These are phyloP conservation scores for Ectropis grisescens DNA, from an alignment of 1,140 invertebrate genomes.

Conservation along the genomic window DNA sequence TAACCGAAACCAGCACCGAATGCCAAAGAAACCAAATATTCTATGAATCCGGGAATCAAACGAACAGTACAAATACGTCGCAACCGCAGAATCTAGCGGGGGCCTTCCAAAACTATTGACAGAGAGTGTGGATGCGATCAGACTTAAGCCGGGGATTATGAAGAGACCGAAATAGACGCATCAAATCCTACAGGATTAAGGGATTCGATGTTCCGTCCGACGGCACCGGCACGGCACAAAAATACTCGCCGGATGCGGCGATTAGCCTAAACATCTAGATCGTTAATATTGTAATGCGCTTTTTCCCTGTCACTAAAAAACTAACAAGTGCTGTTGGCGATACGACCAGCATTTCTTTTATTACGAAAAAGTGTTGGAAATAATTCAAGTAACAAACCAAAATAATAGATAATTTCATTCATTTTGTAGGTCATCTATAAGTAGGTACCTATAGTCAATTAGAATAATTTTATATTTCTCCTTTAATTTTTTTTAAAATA, in stretches of 20 bases:
- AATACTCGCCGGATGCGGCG: slow-evolving; percentile 65
- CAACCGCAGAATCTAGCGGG: slow-evolving; percentile 60
- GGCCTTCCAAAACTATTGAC: slow-evolving; percentile 66
- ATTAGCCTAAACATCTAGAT: slow-evolving; percentile 57
- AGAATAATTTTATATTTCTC: too few species aligned
- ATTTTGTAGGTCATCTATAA: too few species aligned
- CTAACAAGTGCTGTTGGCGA: too few species aligned
- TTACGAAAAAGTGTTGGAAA: too few species aligned
- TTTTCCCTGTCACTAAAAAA: slow-evolving; percentile 12
- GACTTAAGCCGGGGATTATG: slow-evolving; percentile 65
- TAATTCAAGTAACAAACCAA: too few species aligned
- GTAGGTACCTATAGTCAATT: too few species aligned
- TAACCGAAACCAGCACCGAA: slow-evolving; percentile 26
- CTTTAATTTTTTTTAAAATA: too few species aligned
- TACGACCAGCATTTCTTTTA: too few species aligned
- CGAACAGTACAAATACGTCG: slow-evolving; percentile 45
- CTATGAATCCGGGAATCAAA: slow-evolving; percentile 38
- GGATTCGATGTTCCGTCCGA: slow-evolving; percentile 64
- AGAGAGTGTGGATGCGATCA: slow-evolving; percentile 68
- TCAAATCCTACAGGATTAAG: slow-evolving; percentile 65
- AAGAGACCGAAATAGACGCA: slow-evolving; percentile 67
- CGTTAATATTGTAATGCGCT: slow-evolving; percentile 48
- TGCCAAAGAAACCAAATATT: slow-evolving; percentile 57
- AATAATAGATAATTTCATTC: too few species aligned
- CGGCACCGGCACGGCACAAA: slow-evolving; percentile 54